Conservation (phyloP, 2,888 invertebrate genomes). For the Phortica magna region DNA sequence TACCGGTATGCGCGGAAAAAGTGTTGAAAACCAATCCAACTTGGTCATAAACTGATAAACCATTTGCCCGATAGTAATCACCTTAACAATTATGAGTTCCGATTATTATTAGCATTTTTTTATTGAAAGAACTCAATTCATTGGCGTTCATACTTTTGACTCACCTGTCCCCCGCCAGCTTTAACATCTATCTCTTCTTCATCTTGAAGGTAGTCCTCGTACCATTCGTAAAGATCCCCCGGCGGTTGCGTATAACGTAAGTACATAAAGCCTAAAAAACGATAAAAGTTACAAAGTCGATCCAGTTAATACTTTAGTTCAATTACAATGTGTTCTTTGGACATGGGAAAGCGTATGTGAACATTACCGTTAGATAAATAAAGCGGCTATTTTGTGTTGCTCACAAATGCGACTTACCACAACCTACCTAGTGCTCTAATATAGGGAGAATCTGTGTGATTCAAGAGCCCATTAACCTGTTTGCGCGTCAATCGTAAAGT, state of each 20-base stretch:
- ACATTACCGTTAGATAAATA: slow-evolving; percentile 47
- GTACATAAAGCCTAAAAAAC: slow-evolving; percentile 83
- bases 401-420: slow-evolving; percentile 77
- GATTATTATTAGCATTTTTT: not conserved
- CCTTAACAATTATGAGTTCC: slow-evolving; percentile 53
- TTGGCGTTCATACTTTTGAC: slow-evolving; percentile 68
- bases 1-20: slow-evolving; percentile 99
- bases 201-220: slow-evolving; percentile 96
- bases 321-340: slow-evolving; percentile 1
- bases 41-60: slow-evolving; percentile 95
- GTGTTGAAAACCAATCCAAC: slow-evolving; percentile 98
- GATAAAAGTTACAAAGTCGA: slow-evolving; percentile 13
- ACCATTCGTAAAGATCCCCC: slow-evolving; percentile 97
- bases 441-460: slow-evolving; percentile 97
- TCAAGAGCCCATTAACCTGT: slow-evolving; percentile 96
- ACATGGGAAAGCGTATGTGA: slow-evolving; percentile 38
- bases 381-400: slow-evolving; percentile 47
- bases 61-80: slow-evolving; percentile 94
- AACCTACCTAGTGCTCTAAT: slow-evolving; percentile 93
- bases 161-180: slow-evolving; percentile 95
- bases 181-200: slow-evolving; percentile 98
- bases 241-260: slow-evolving; percentile 98
- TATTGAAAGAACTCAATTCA: slow-evolving; percentile 28
- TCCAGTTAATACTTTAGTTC: not conserved
- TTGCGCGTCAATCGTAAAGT: slow-evolving; percentile 97